These are phyloP conservation scores for Nephrotoma appendiculata DNA, from an alignment of 2,888 invertebrate species.

Conservation along the genomic window DNA sequence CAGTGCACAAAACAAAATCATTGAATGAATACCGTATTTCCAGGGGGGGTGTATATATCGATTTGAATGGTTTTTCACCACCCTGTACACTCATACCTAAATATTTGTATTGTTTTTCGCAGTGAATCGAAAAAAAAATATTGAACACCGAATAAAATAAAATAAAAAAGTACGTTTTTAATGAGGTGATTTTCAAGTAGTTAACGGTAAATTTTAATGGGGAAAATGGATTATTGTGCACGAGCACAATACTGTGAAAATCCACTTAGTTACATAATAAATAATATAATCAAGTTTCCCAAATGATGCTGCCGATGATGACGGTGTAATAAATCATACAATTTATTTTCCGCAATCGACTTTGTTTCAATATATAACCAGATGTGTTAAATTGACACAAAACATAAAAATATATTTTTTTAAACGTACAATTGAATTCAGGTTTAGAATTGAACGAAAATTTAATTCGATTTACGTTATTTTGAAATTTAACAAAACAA, in stretches of 20 bases:
- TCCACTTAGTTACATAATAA: not conserved
- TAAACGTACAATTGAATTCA: no score
- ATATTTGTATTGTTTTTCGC: not conserved
- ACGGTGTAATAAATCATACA: not conserved
- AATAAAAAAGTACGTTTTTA: not conserved
- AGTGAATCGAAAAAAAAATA: not conserved
- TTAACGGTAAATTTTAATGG: not conserved
- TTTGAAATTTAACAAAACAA: no score
- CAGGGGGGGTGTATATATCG: not conserved
- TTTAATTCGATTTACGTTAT: no score
- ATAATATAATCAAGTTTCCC: not conserved
- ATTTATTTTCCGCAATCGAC: not conserved
- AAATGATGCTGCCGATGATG: not conserved
- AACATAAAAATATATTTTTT: no score
- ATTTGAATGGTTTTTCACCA: not conserved
- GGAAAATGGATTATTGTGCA: not conserved
- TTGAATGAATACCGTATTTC: not conserved
- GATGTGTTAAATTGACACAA: no score
- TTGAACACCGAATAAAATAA: not conserved
- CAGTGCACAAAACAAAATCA: not conserved
- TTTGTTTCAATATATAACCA: no score
- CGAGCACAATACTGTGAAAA: not conserved
- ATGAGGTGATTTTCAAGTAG: not conserved
- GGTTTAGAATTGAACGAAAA: no score
- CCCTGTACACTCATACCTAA: not conserved